phyloP scores from a whole-genome alignment of 2,888 invertebrate genomes.

The Trissolcus brochymenae region DNA sequence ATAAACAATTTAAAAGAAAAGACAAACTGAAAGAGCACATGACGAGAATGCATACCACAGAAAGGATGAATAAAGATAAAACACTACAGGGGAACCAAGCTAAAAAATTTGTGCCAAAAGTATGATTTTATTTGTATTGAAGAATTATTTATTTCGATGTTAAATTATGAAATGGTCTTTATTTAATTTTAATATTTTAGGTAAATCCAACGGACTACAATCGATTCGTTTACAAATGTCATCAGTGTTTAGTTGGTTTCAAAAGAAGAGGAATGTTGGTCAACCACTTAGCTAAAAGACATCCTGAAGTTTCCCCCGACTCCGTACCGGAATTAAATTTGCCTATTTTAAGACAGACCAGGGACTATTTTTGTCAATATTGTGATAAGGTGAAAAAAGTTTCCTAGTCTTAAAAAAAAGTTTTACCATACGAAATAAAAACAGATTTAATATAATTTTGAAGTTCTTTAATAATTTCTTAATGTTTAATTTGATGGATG shows the following conservation, averaged over 20 bases:
- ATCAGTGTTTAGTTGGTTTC: constrained; percentile 85
- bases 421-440: not conserved
- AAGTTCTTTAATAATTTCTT: not conserved
- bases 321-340: constrained; percentile 85
- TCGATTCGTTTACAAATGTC: constrained; percentile 86
- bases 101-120: constrained; percentile 80
- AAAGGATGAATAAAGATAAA: constrained; percentile 69
- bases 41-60: constrained; percentile 82
- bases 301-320: constrained; percentile 82
- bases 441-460: no score
- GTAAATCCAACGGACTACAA: constrained; percentile 82
- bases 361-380: constrained; percentile 89
- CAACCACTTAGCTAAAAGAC: constrained; percentile 89
- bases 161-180: not conserved
- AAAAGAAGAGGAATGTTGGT: constrained; percentile 90
- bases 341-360: constrained; percentile 86
- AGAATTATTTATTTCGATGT: not conserved
- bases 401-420: not conserved
- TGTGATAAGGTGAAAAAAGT: constrained; percentile 82
- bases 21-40: constrained; percentile 86
- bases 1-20: constrained; percentile 86
- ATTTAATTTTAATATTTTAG: constrained; percentile 52
- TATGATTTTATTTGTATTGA: constrained; percentile 57
- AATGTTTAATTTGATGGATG: not conserved
- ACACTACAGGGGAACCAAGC: constrained; percentile 66